Evolutionary conservation across 1,140 invertebrate genomes (phyloP).

Genomic region (Bathynomus jamesi): DNA sequence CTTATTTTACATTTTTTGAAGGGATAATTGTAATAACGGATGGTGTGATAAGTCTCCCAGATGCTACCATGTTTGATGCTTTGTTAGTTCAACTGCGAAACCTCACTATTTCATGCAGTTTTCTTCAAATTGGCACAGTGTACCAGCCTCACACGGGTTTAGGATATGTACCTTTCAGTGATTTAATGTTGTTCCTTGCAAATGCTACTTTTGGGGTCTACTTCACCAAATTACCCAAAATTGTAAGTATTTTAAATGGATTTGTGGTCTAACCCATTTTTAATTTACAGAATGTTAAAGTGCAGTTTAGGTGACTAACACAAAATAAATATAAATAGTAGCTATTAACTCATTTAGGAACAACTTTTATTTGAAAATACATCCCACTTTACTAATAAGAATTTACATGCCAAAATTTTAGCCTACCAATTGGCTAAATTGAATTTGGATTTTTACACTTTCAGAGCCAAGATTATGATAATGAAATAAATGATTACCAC

Average conservation of each 20-base stretch:
- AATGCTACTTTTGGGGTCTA: constrained; percentile 69
- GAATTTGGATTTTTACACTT: too few species aligned
- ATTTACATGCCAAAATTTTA: too few species aligned
- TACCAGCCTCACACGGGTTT: constrained; percentile 58
- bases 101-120: constrained; percentile 68
- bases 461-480: constrained; percentile 45
- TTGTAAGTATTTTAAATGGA: constrained; percentile 39
- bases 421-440: too few species aligned
- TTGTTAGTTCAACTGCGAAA: constrained; percentile 65
- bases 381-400: too few species aligned
- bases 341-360: too few species aligned
- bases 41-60: constrained; percentile 68
- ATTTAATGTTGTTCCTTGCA: constrained; percentile 70
- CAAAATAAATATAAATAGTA: too few species aligned
- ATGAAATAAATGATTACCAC: constrained; percentile 62
- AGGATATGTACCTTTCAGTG: constrained; percentile 49
- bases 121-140: constrained; percentile 63
- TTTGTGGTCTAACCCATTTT: too few species aligned
- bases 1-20: too few species aligned
- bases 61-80: constrained; percentile 62
- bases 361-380: too few species aligned
- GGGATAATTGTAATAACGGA: constrained; percentile 73
- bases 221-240: constrained; percentile 50
- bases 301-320: too few species aligned
- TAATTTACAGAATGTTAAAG: too few species aligned